phyloP scores from a whole-genome alignment of 1,140 invertebrate species.

The Papilio glaucus region DNA sequence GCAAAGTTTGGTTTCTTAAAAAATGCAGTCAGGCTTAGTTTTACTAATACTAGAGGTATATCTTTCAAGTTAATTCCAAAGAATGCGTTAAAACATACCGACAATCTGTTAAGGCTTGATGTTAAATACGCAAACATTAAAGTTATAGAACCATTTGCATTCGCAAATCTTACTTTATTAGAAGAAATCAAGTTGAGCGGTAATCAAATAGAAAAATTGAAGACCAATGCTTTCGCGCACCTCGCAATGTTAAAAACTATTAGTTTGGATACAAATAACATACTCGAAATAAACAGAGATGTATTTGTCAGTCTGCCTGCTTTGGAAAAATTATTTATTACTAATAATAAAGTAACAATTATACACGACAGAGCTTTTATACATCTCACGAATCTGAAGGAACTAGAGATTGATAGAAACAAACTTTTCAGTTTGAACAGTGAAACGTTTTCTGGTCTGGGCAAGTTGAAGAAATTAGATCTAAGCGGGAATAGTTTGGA shows the following conservation, averaged over 20 bases:
- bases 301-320: slow-evolving; percentile 88
- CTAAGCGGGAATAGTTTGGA: slow-evolving; percentile 87
- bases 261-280: slow-evolving; percentile 87
- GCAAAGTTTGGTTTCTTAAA: slow-evolving; percentile 86
- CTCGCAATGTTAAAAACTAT: slow-evolving; percentile 85
- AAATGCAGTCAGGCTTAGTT: slow-evolving; percentile 85
- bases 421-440: slow-evolving; percentile 87
- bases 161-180: slow-evolving; percentile 87
- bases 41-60: slow-evolving; percentile 86
- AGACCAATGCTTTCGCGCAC: slow-evolving; percentile 86
- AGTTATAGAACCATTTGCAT: slow-evolving; percentile 86
- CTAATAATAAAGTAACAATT: slow-evolving; percentile 88
- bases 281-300: slow-evolving; percentile 88
- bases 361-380: slow-evolving; percentile 89
- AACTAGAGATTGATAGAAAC: slow-evolving; percentile 88
- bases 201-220: slow-evolving; percentile 87
- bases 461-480: slow-evolving; percentile 86
- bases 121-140: slow-evolving; percentile 89
- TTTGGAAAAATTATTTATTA: slow-evolving; percentile 86
- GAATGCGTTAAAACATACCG: slow-evolving; percentile 85
- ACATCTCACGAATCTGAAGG: slow-evolving; percentile 85
- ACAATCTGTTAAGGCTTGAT: slow-evolving; percentile 85
- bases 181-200: slow-evolving; percentile 86
- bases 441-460: slow-evolving; percentile 88
- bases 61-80: slow-evolving; percentile 88